Evolutionary conservation across 2,888 invertebrate species (phyloP), one percentile per base, ranked within the genome.

Genomic region (Amphiduros pacificus): DNA sequence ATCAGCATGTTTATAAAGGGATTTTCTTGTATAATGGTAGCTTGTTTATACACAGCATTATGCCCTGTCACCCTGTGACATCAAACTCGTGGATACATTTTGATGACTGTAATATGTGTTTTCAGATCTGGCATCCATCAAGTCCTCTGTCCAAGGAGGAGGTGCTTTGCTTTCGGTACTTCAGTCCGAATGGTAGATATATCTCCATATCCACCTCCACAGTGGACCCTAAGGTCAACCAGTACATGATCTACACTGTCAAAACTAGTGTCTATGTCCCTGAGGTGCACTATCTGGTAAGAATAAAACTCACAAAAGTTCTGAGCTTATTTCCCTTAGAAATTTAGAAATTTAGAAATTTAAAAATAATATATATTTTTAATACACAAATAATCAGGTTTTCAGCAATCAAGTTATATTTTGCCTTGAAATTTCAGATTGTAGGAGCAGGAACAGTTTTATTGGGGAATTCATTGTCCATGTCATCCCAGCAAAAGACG

Each of bases 191-290:
- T 29, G 50, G 57, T 36, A 22, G 50, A n/a, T 69, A 56, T 77
- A 88, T 96, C 9, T 90, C 93, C 76, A 89, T 95, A 17, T 86
- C 89, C 4, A 94, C 95, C 0, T 92, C 91, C 65, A 95, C 95
- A 0, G 87, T 70, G 26, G 64, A 65, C 54, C 77, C 78, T 0
- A 70, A 70, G 85, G 93, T 95, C n/a, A 94, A 94, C 14, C 93
- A 94, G 80, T 95, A 93, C 77, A 90, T 94, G 71, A 89, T 95
- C 61, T 91, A 96, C 78, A 94, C 95, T 78, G 91, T 95, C 24
- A 89, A 93, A 71, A 90, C 91, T 61, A 94, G 94, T 82, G 93
- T 91, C 82, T 91, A 88, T 84, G 87, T 94, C 79, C 91, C 93
- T 66, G 86, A 88, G 36, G 94, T 94, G 84, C 91, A 91, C 77